Percentiles rank a stretch among this genome's conserved stretches.
Evolutionary conservation across 2,888 invertebrate species (phyloP).

Genomic region (Campoletis raptor): DNA sequence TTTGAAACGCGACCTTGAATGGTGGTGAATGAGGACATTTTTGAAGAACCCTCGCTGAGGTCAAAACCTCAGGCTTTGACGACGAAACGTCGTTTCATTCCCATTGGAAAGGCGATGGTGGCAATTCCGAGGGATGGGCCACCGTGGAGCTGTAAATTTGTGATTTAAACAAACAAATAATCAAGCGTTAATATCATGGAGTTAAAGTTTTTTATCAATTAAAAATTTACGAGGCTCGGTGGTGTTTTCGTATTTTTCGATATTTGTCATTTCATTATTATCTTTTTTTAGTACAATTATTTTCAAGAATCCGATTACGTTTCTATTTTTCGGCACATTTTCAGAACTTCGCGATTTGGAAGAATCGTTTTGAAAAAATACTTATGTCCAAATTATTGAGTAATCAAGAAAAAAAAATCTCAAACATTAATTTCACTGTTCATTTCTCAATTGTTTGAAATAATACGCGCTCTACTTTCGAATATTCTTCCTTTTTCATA

Average conservation of each 20-base stretch:
- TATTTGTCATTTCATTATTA: not conserved
- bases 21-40: constrained; percentile 61
- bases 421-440: too few relatives aligned
- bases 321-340: too few relatives aligned
- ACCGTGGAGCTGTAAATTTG: constrained; percentile 94
- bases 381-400: too few relatives aligned
- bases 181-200: constrained; percentile 33
- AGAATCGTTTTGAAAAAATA: too few relatives aligned
- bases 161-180: constrained; percentile 30
- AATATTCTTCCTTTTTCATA: too few relatives aligned
- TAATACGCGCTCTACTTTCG: too few relatives aligned
- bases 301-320: not conserved
- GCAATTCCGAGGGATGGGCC: constrained; percentile 98
- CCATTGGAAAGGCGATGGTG: constrained; percentile 99
- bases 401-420: too few relatives aligned
- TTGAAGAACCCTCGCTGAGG: constrained; percentile 52
- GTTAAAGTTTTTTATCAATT: constrained; percentile 10
- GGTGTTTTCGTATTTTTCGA: constrained; percentile 29
- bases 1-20: constrained; percentile 3
- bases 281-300: not conserved
- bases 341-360: too few relatives aligned
- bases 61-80: constrained; percentile 65
- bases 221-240: constrained; percentile 13
- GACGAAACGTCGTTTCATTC: constrained; percentile 88
- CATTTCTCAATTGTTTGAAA: too few relatives aligned